phyloP scores from a whole-genome alignment of 2,888 invertebrate species.

The Smittia sp. region DNA sequence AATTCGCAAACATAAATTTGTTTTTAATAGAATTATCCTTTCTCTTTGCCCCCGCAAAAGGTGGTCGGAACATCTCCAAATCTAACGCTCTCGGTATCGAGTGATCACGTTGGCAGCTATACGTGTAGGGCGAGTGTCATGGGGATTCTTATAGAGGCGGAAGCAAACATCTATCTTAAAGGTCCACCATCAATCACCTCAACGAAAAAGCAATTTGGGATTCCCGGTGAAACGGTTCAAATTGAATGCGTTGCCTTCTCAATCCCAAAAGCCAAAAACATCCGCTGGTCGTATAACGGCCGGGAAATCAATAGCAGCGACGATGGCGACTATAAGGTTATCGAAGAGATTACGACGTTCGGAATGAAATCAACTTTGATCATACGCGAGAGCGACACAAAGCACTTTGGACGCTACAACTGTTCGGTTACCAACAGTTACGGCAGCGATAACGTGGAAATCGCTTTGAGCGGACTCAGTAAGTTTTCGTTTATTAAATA shows the following conservation, averaged over 20 bases:
- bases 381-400: slow-evolving; percentile 78
- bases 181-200: slow-evolving; percentile 78
- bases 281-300: slow-evolving; percentile 85
- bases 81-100: slow-evolving; percentile 72
- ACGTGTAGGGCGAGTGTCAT: slow-evolving; percentile 84
- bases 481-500: slow-evolving; percentile 54
- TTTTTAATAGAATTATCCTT: slow-evolving; percentile 39
- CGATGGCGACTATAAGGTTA: slow-evolving; percentile 70
- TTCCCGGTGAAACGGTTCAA: slow-evolving; percentile 74
- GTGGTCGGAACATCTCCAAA: slow-evolving; percentile 74
- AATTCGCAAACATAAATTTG: slow-evolving; percentile 38
- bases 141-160: slow-evolving; percentile 78
- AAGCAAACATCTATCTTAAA: slow-evolving; percentile 77
- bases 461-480: slow-evolving; percentile 84
- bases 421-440: slow-evolving; percentile 90
- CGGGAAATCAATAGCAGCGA: slow-evolving; percentile 72
- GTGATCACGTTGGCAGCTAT: slow-evolving; percentile 81
- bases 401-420: slow-evolving; percentile 90
- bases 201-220: slow-evolving; percentile 76
- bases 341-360: slow-evolving; percentile 68
- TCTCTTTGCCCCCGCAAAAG: slow-evolving; percentile 47
- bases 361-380: slow-evolving; percentile 87
- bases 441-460: slow-evolving; percentile 81
- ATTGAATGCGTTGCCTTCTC: slow-evolving; percentile 88
- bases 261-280: slow-evolving; percentile 82